Evolutionary conservation across 2,113 vertebrate genomes (phyloP), one percentile per base, ranked within the genome.

Genomic region (Chaetorhynchus papuensis): DNA sequence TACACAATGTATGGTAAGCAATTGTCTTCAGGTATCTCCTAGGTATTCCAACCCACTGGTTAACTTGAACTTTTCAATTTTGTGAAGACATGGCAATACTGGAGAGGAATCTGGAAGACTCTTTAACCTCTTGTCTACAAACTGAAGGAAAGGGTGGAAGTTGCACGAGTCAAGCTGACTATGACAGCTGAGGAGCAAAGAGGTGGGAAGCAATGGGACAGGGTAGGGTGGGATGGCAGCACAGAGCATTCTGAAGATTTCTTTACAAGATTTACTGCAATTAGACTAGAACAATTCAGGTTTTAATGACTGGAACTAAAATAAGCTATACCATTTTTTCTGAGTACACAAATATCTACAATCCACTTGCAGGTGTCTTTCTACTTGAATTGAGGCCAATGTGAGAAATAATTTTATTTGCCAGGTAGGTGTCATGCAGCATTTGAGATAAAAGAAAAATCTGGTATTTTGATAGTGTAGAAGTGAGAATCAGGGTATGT

Each of bases 21-120:
- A 16, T 27, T 52, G 31, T 87, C 49, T 92, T 93, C 44, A 95
- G 89, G 72, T 71, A 87, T 70, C 54, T 89, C 59, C 26, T 47
- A 56, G 49, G 50, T 79, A 53, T 63, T 70, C 52, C 59, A 74
- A 56, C 4, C 5, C 4, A 2, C 24, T 20, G 27, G 65, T 75
- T 83, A 71, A 83, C 81, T 96, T 94, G 54, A 68, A 74, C 42
- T 90, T 93, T 77, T 91, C 50, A 65, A 2, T 83, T 95, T 87
- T 83, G n/a, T 77, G 61, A 80, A 75, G 42, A 42, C 11, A 17
- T 26, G 64, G n/a, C 44, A 82, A 11, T 81, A 35, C 66, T 81
- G 64, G 45, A 89, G 83, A 75, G 31, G 26, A 74, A 61, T 44
- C 23, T 47, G 18, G 33, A 19, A 65, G 45, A 60, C 20, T 65